These are phyloP conservation scores for Orchestia grillus DNA, from an alignment of 1,140 invertebrate genomes.

Conservation along the genomic window DNA sequence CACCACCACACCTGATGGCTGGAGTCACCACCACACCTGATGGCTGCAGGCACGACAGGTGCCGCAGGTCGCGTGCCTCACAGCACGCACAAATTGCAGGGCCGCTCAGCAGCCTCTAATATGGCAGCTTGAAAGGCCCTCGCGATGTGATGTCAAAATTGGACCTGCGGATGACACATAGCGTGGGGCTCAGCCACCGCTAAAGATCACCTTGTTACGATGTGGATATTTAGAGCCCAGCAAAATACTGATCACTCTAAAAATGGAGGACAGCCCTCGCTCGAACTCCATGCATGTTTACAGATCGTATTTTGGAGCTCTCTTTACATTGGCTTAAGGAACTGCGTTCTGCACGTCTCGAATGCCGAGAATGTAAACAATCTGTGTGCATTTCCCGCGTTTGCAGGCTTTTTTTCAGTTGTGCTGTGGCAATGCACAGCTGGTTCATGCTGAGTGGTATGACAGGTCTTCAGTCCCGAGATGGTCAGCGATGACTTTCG, in stretches of 20 bases:
- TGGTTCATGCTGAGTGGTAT: not conserved
- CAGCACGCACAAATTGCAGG: not conserved
- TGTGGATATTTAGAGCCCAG: not conserved
- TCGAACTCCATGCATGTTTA: not conserved
- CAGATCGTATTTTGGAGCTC: not conserved
- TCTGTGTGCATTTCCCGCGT: not conserved
- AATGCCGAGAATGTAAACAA: not conserved
- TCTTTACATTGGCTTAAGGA: not conserved
- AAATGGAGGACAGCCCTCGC: not conserved
- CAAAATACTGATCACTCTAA: not conserved
- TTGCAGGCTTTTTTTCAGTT: not conserved
- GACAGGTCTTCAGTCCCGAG: not conserved
- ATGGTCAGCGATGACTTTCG: not conserved
- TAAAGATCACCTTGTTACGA: not conserved
- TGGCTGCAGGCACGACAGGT: not conserved
- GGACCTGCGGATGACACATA: not conserved
- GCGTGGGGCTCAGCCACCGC: not conserved
- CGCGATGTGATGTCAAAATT: conserved; percentile 4
- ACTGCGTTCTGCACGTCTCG: not conserved
- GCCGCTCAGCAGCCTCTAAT: conserved; percentile 11
- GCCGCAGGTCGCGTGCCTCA: not conserved
- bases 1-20: not conserved
- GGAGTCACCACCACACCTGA: not conserved
- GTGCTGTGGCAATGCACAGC: not conserved
- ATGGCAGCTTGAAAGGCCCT: conserved; percentile 41